Evolutionary conservation across 2,888 invertebrate species (phyloP).

Genomic region (Criorhina ranunculi): DNA sequence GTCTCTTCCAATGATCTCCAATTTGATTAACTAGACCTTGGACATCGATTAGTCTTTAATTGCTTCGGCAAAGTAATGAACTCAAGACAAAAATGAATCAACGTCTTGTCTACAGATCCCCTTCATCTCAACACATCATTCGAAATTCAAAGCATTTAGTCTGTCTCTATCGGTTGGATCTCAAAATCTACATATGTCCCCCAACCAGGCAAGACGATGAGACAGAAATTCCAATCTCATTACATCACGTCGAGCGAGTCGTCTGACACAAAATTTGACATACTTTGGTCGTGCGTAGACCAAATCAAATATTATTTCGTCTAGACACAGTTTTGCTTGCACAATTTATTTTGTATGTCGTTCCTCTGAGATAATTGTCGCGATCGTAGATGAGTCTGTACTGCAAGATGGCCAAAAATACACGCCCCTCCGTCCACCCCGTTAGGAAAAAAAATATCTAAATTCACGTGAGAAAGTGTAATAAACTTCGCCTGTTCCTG

Average conservation of each 20-base stretch:
- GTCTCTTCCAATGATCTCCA: too few species aligned
- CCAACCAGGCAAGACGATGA: not conserved
- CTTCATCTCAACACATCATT: not conserved
- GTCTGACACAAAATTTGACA: slow-evolving; percentile 47
- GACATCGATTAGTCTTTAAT: too few species aligned
- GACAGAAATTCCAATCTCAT: slow-evolving; percentile 42
- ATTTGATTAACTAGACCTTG: too few species aligned
- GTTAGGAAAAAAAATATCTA: not conserved
- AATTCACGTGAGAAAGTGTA: slow-evolving; percentile 60
- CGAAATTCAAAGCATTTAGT: not conserved
- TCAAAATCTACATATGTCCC: not conserved
- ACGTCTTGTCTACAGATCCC: too few species aligned
- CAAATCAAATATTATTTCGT: slow-evolving; percentile 61
- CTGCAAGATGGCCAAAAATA: not conserved
- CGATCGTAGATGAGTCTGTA: not conserved
- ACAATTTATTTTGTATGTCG: slow-evolving; percentile 64
- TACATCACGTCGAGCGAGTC: slow-evolving; percentile 53
- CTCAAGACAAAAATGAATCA: too few species aligned
- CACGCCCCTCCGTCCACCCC: not conserved
- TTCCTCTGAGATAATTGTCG: not conserved
- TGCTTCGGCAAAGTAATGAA: too few species aligned
- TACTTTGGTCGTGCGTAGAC: slow-evolving; percentile 39
- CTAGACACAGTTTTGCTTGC: slow-evolving; percentile 65
- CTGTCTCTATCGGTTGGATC: not conserved
- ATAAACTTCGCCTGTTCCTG: slow-evolving; percentile 3